Conservation (phyloP, 2,797 vertebrate species). For the Rhinichthys osculus region DNA sequence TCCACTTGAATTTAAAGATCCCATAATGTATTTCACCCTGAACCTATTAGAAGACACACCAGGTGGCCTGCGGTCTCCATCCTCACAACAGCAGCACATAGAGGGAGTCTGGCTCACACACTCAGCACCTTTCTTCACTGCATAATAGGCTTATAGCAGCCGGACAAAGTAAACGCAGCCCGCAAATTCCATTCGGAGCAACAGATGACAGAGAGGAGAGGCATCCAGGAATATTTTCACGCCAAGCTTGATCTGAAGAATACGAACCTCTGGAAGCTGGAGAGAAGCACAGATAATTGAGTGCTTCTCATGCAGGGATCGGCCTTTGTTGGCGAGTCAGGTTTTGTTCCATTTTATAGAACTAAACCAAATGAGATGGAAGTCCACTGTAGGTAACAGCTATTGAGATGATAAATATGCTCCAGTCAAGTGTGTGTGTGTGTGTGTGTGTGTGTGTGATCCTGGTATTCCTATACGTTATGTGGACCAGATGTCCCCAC, state of each 20-base stretch:
- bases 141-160: slow-evolving; percentile 71
- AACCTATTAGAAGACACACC: not conserved
- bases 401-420: slow-evolving; percentile 48
- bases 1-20: not conserved
- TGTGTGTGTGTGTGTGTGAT: not conserved
- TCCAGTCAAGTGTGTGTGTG: not conserved
- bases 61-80: not conserved
- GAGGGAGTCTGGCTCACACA: slow-evolving; percentile 57
- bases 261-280: slow-evolving; percentile 53
- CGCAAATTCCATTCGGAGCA: slow-evolving; percentile 68
- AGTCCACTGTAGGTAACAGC: slow-evolving; percentile 28
- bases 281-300: slow-evolving; percentile 62
- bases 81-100: not conserved
- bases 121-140: slow-evolving; percentile 66
- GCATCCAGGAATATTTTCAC: slow-evolving; percentile 69
- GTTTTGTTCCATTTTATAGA: slow-evolving; percentile 34
- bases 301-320: slow-evolving; percentile 63
- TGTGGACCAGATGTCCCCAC: not conserved
- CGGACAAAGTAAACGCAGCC: slow-evolving; percentile 69
- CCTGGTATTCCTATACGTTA: not conserved
- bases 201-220: slow-evolving; percentile 59
- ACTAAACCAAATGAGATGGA: slow-evolving; percentile 30
- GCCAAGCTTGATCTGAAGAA: slow-evolving; percentile 69
- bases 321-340: slow-evolving; percentile 25
- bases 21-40: slow-evolving; percentile 7